Conservation (phyloP, 92 coral and sea anemone species). For the Palythoa grandis region DNA sequence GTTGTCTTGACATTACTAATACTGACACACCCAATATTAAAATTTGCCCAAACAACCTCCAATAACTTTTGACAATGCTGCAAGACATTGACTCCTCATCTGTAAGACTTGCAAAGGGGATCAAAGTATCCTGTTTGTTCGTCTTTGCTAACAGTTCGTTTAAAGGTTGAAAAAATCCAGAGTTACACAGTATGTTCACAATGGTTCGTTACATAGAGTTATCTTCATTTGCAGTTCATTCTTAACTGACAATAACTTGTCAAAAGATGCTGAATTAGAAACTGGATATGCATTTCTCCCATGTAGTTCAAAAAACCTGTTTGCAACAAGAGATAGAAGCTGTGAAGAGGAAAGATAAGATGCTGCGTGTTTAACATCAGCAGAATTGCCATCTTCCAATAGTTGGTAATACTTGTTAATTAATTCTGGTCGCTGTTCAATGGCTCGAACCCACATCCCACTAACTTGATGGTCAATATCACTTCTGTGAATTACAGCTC, state of each 20-base stretch:
- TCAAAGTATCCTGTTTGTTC: conserved; percentile 18
- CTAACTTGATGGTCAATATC: conserved; percentile 64
- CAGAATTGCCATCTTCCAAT: conserved; percentile 37
- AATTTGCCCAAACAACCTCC: conserved; percentile 44
- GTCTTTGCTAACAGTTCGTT: conserved; percentile 37
- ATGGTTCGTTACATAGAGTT: conserved; percentile 50
- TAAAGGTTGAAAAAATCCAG: conserved; percentile 48
- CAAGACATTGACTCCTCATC: conserved; percentile 38
- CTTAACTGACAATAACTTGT: conserved; percentile 40
- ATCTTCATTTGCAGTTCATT: conserved; percentile 47
- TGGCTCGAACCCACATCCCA: conserved; percentile 66
- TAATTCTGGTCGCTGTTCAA: conserved; percentile 53
- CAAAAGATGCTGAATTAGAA: conserved; percentile 47
- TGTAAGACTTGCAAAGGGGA: conserved; percentile 54
- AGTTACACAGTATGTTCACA: conserved; percentile 28
- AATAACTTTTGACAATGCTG: conserved; percentile 53
- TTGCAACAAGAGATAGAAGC: conserved; percentile 42
- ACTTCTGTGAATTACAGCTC: conserved; percentile 62
- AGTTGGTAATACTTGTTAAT: conserved; percentile 51
- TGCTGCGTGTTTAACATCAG: conserved; percentile 58
- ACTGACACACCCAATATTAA: conserved; percentile 37
- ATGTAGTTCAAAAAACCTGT: conserved; percentile 53
- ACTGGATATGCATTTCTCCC: conserved; percentile 57
- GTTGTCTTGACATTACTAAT: conserved; percentile 12
- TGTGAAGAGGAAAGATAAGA: conserved; percentile 39